Evolutionary conservation across 35 echinoderm and acorn worm species (phyloP).

Genomic region (Ophiothrix spiculata): DNA sequence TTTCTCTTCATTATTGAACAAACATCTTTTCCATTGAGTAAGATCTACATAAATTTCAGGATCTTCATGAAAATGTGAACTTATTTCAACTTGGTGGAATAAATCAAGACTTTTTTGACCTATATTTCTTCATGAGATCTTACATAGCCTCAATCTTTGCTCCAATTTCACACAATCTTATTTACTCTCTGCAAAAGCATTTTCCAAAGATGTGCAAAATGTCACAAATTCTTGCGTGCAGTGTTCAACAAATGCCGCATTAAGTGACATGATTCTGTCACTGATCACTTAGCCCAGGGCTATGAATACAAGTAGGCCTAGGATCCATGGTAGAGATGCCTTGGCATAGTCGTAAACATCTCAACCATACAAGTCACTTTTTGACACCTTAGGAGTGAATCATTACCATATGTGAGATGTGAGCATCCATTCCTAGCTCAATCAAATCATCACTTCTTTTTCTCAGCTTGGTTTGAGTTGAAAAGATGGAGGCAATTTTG

Average conservation of each 20-base stretch:
- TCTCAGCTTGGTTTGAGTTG: neutral
- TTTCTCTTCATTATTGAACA: no score
- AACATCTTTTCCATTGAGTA: no score
- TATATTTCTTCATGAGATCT: neutral
- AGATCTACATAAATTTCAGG: no score
- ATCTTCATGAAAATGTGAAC: no score
- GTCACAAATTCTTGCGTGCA: neutral
- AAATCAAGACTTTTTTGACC: neutral
- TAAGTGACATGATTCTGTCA: neutral
- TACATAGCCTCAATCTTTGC: neutral
- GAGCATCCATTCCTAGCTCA: no score
- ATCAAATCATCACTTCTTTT: neutral
- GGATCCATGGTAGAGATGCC: neutral
- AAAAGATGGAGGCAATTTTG: neutral
- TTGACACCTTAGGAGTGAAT: neutral
- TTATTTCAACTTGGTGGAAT: no score
- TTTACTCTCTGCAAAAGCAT: neutral
- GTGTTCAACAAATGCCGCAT: neutral
- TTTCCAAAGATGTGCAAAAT: neutral
- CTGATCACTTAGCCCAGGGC: neutral
- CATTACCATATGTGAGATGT: neutral
- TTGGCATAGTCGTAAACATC: neutral
- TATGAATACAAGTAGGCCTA: slow-evolving; percentile 2
- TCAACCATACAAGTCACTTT: neutral
- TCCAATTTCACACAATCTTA: slow-evolving; percentile 1